Conservation (phyloP, 2,797 vertebrate species). For the Anomalospiza imberbis region DNA sequence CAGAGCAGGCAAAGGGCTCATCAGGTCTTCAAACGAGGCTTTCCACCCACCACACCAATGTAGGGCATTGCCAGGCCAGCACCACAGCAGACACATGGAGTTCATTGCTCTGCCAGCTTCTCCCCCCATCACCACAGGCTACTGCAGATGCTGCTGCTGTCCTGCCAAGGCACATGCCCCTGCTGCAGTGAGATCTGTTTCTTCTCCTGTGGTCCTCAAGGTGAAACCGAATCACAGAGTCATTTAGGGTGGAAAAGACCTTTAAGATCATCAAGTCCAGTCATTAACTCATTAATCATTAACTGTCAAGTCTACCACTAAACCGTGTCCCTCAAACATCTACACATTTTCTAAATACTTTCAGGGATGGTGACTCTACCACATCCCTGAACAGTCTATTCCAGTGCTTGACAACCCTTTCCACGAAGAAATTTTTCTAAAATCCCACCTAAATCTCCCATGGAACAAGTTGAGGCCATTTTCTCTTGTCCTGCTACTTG, state of each 20-base stretch:
- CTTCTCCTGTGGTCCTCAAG: background rate
- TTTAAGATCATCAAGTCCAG: background rate
- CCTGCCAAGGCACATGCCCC: background rate
- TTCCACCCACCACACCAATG: fast-evolving
- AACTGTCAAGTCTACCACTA: background rate
- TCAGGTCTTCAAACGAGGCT: background rate
- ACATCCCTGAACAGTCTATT: background rate
- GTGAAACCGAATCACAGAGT: background rate
- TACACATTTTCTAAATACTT: background rate
- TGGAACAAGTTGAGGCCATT: background rate
- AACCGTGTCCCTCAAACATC: background rate
- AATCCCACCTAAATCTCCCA: background rate
- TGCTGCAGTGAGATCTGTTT: background rate
- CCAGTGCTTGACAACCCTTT: background rate
- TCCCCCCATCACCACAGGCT: background rate
- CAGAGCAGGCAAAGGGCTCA: background rate
- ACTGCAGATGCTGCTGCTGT: background rate
- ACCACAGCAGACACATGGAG: background rate
- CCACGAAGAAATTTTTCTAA: background rate
- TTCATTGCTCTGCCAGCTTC: background rate
- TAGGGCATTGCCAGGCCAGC: background rate
- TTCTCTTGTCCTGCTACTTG: background rate
- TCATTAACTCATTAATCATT: background rate
- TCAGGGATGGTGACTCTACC: background rate
- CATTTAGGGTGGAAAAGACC: background rate